Base-by-base conservation (phyloP, 2,113 vertebrate species). In the Manacus vitellinus region DNA sequence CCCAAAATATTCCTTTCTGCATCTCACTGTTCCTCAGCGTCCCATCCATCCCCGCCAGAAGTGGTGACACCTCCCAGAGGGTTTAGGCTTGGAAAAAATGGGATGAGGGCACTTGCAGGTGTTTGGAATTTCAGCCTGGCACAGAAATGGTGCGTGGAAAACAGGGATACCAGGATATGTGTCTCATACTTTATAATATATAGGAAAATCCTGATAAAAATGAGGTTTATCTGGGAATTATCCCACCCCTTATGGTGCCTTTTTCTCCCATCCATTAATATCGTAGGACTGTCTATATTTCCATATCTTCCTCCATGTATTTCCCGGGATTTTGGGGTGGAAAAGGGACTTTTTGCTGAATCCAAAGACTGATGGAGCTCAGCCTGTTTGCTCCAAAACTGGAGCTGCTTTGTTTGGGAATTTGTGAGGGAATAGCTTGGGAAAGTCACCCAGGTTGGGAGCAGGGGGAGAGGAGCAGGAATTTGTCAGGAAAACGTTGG, bases 391-490 rank as follows among this genome's bases (percentile, higher is more conserved):
- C 56, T 58, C 33, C 33, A 22, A n/a, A 58, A n/a, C 55, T 23
- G 54, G 31, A 56, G 30, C 30, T 1, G 47, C 66, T 58, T 63
- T 16, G 15, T 23, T 31, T 3, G 52, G 41, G 15, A 5, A 8
- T 73, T n/a, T 6, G 21, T 5, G 3, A 4, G 1, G 6, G 37
- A 30, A 3, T 6, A 5, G 71, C 14, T 33, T 1, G 4, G 37
- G 2, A 7, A 18, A 14, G 41, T 11, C 43, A 1, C 3, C 2
- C 0, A 5, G 67, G 3, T 5, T 3, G 7, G 20, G 77, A 46
- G 77, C 35, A 9, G 0, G 1, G 6, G 66, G 21, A 49, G 46
- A 15, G 12, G 54, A 37, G 66, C 72, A 6, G 67, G 33, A 8
- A 14, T 20, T 19, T 2, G 80, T 61, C 59, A 8, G 49, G 62